Percentiles rank a stretch among this genome's conserved stretches.
phyloP scores from a whole-genome alignment of 2,113 vertebrate genomes.

The Callithrix jacchus region DNA sequence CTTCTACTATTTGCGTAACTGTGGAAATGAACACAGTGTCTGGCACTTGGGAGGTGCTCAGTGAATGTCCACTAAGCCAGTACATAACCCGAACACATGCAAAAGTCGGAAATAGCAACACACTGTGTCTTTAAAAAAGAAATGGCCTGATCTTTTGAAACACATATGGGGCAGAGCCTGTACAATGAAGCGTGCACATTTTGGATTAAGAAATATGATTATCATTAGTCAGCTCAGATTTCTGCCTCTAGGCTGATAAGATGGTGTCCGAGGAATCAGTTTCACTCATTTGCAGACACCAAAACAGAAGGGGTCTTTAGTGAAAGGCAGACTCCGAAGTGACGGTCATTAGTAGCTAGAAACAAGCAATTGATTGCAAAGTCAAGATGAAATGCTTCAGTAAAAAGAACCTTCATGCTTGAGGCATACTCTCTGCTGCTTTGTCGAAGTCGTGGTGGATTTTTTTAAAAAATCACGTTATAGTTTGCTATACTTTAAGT shows the following conservation, averaged over 20 bases:
- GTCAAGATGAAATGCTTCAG: constrained; percentile 58
- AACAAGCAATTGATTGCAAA: constrained; percentile 56
- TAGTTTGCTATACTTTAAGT: neutral
- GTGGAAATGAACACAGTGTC: neutral
- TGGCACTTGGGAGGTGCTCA: neutral
- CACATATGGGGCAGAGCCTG: neutral
- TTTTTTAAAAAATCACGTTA: neutral
- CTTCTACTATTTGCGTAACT: constrained; percentile 2
- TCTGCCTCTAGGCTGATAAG: constrained; percentile 47
- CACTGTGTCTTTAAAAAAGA: neutral
- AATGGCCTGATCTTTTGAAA: neutral
- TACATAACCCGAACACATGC: neutral
- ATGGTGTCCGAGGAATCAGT: constrained; percentile 45
- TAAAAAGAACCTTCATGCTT: constrained; percentile 58
- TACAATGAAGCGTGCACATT: neutral
- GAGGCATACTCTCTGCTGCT: neutral
- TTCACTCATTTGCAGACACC: neutral
- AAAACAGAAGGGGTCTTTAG: constrained; percentile 43
- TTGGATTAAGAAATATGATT: constrained; percentile 56
- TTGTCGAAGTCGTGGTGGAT: neutral
- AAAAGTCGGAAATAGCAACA: neutral
- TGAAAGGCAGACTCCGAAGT: constrained; percentile 39
- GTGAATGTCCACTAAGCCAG: neutral
- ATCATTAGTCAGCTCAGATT: constrained; percentile 36
- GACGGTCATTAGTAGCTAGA: constrained; percentile 36